Base-by-base conservation (phyloP, 2,113 vertebrate species). In the Dryoscopus gambensis region DNA sequence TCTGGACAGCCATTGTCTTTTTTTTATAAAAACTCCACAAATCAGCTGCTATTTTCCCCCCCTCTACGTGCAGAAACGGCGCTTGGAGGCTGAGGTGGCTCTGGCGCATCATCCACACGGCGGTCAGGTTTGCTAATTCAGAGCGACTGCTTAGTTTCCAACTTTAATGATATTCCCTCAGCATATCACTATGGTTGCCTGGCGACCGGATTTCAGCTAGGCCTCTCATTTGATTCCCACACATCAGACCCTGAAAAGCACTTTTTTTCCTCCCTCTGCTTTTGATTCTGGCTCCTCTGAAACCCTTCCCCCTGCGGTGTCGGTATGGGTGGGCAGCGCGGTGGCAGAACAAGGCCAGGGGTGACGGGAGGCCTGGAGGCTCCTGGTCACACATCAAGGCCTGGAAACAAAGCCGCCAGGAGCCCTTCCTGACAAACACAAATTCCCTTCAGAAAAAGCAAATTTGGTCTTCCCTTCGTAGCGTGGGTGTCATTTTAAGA, bases 161-260 rank as follows among this genome's bases (percentile, higher is more conserved):
- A 99, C 99, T 99, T 99, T 99, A 99, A 99, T 99, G 99, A 99
- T 99, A 99, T 99, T 99, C 99, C 98, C 98, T 97, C 98, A 93
- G 98, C 99, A 99, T 99, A 99, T 99, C 99, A 98, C 98, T 98
- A 98, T 96, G 98, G 99, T 99, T 99, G 99, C 99, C 98, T 99
- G 99, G 99, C 98, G 98, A 99, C 99, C 97, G 98, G 99, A 99
- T 99, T 99, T 99, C 98, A 99, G 98, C 98, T 98, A 98, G 99
- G 99, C 99, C 99, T 99, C 99, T 99, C 98, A 98, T 98, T 99
- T 99, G 99, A 99, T 99, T 99, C 99, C 99, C 99, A 99, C 99
- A 99, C 99, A 99, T 99, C 97, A 98, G 98, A 98, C 98, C 98
- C 98, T 99, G 99, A 99, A 99, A 99, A 99, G 99, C 99, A 99